Base-by-base conservation (phyloP, 2,113 vertebrate species). In the Hypanus sabinus region DNA sequence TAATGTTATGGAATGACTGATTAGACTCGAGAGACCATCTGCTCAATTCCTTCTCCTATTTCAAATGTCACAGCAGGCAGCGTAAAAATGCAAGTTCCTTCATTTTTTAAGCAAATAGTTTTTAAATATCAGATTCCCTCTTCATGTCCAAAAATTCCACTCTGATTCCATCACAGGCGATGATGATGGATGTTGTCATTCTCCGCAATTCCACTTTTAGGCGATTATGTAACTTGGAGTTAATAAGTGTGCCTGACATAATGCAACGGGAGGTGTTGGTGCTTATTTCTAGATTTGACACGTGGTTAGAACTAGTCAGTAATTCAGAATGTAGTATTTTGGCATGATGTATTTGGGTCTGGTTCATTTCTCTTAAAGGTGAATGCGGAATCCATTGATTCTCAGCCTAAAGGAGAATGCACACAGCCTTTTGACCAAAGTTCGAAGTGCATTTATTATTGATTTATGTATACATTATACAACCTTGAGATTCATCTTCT, bases 91-190 rank as follows among this genome's bases (percentile, higher is more conserved):
- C 18, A 46, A 24, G 36, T 38, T 68, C n/a, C 60, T 38, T n/a
- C 2, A 18, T 22, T 30, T 92, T 10, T 27, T 71, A 71, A 71
- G 12, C 4, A 71, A 71, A 73, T 46, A 71, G 33, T 92, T 73
- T 81, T 73, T 27, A 92, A 27, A 71, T 24, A 46, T 92, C 90
- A 92, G 9, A 46, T 12, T 88, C 20, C 60, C 24, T 16, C 60
- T 20, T 46, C 65, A 92, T 22, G 36, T 24, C 90, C 90, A 92
- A 92, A 73, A 11, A 92, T 73, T 73, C 90, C 90, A 71, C 33
- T 12, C 2, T 71, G 65, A 73, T 71, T 92, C 65, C 36, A 92
- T 92, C 90, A 92, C 8, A 22, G 62, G 24, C 16, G 6, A 62
- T 8, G 16, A 4, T 92, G 27, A 92, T 73, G 65, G 85, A 62